A percentile compares a stretch with the other conserved stretches of the same genome.
phyloP scores from a whole-genome alignment of 2,113 vertebrate species.

The Piprites chloris region DNA sequence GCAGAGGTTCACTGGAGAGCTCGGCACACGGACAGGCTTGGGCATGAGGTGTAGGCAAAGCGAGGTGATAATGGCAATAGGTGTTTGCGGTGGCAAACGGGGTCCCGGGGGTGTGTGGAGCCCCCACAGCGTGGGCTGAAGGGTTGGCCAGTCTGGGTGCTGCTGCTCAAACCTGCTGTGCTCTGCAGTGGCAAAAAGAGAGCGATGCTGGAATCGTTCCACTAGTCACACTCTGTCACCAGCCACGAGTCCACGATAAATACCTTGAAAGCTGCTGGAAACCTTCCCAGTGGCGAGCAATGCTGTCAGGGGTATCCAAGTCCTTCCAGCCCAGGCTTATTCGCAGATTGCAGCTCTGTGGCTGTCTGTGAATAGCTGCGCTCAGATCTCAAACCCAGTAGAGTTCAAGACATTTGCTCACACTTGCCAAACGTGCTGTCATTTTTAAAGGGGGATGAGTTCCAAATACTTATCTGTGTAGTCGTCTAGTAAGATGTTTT shows the following conservation, averaged over 20 bases:
- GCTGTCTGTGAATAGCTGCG: slow-evolving; percentile 42
- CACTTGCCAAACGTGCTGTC: slow-evolving; percentile 74
- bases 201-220: slow-evolving; percentile 10
- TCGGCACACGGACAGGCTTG: slow-evolving; percentile 26
- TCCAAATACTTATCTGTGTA: slow-evolving; percentile 67
- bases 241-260: slow-evolving; percentile 48
- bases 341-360: slow-evolving; percentile 60
- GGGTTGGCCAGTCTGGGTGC: slow-evolving; percentile 30
- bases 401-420: slow-evolving; percentile 68
- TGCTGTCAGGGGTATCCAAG: background rate
- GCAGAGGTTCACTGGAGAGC: background rate
- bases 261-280: slow-evolving; percentile 61
- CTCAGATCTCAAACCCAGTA: slow-evolving; percentile 62
- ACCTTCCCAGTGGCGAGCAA: background rate
- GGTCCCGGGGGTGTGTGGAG: background rate
- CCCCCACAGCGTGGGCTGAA: slow-evolving; percentile 18
- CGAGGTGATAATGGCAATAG: background rate
- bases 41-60: background rate
- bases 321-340: slow-evolving; percentile 31
- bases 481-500: slow-evolving; percentile 61
- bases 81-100: background rate
- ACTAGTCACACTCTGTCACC: slow-evolving; percentile 55
- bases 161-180: slow-evolving; percentile 17
- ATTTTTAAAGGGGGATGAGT: slow-evolving; percentile 63
- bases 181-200: slow-evolving; percentile 22